phyloP scores from a whole-genome alignment of 1,140 invertebrate genomes.

The Drosophila albomicans region DNA sequence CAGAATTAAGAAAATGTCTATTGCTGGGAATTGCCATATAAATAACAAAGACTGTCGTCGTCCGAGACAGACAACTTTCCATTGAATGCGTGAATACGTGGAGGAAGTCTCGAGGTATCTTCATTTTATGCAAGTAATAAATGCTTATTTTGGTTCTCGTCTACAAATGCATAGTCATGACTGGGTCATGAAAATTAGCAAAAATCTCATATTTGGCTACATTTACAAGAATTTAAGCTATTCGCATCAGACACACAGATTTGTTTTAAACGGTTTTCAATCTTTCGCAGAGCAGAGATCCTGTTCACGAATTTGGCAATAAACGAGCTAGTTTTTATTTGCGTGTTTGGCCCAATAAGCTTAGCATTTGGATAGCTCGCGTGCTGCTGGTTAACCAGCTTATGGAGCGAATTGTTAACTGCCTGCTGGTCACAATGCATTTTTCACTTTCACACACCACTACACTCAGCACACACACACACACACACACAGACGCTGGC shows the following conservation, averaged over 20 bases:
- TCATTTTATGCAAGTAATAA: slow-evolving; percentile 10
- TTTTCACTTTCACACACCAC: slow-evolving; percentile 55
- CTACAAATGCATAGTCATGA: too few relatives aligned
- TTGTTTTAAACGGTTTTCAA: neutral
- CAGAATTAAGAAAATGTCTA: slow-evolving; percentile 48
- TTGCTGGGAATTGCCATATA: slow-evolving; percentile 31
- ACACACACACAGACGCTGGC: too few relatives aligned
- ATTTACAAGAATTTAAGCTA: neutral
- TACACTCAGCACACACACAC: slow-evolving; percentile 9
- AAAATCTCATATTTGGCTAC: neutral
- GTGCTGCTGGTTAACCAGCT: slow-evolving; percentile 37
- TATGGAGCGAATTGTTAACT: slow-evolving; percentile 28
- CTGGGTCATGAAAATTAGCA: neutral
- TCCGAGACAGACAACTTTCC: neutral
- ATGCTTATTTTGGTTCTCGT: neutral
- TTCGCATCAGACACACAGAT: neutral
- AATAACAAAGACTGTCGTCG: neutral
- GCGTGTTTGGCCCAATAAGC: slow-evolving; percentile 41
- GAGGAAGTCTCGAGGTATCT: slow-evolving; percentile 1
- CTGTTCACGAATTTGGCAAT: neutral
- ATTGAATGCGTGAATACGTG: neutral
- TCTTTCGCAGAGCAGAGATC: too few relatives aligned
- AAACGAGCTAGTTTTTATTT: slow-evolving; percentile 7
- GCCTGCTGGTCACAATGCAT: slow-evolving; percentile 39
- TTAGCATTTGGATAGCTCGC: slow-evolving; percentile 26